phyloP scores from a whole-genome alignment of 2,113 vertebrate genomes.

The Neodon shergylaensis region DNA sequence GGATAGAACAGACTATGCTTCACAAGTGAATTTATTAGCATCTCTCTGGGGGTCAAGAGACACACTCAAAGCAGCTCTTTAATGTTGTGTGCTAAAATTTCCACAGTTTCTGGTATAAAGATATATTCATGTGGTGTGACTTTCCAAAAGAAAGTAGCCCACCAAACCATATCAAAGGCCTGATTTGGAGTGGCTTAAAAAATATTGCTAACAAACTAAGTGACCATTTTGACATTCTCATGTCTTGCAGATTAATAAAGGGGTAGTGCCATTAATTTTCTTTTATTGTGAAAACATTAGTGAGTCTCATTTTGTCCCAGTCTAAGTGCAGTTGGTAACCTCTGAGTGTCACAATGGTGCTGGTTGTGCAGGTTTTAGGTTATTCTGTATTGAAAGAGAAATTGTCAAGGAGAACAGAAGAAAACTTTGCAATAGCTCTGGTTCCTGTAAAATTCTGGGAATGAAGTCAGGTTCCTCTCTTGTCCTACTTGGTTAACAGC shows the following conservation, averaged over 20 bases:
- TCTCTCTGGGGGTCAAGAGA: conserved; percentile 44
- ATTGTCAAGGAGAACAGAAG: neutral
- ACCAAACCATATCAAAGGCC: neutral
- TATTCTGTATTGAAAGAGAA: neutral
- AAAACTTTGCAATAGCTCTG: no score
- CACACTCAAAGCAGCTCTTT: conserved; percentile 22
- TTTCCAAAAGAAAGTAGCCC: conserved; percentile 7
- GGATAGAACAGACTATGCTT: conserved; percentile 13
- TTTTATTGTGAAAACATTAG: neutral
- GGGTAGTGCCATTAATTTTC: neutral
- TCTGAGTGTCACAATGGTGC: neutral
- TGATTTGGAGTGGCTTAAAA: neutral
- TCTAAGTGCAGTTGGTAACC: neutral
- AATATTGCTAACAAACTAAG: neutral
- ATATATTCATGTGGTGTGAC: neutral
- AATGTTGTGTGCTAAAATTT: conserved; percentile 33
- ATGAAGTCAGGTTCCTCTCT: neutral
- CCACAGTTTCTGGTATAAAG: neutral
- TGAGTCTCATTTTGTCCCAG: neutral
- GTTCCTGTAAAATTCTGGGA: neutral
- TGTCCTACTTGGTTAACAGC: neutral
- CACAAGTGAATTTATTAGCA: conserved; percentile 57
- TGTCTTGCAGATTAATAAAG: neutral
- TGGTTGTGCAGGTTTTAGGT: neutral
- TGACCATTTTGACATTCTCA: neutral